phyloP scores from a whole-genome alignment of 2,888 invertebrate species.

The Notodonta ziczac region DNA sequence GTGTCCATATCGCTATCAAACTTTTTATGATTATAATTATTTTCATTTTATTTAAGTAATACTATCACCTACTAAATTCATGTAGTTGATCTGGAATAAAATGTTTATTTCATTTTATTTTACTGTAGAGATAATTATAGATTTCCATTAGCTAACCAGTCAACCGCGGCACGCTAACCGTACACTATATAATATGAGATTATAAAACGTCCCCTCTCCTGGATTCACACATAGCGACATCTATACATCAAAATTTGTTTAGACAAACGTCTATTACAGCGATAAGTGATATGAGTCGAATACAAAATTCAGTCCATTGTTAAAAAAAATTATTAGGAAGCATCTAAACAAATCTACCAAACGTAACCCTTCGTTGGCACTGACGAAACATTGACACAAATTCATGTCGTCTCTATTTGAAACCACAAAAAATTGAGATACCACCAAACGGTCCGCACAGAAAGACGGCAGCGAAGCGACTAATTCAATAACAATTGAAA shows the following conservation, averaged over 20 bases:
- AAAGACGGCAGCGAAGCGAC: no score
- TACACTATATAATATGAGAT: constrained; percentile 33
- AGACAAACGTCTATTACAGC: constrained; percentile 48
- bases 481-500: no score
- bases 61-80: no score
- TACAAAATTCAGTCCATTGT: constrained; percentile 61
- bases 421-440: no score
- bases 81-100: no score
- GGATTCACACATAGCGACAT: constrained; percentile 50
- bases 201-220: constrained; percentile 46
- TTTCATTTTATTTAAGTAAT: no score
- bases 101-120: no score
- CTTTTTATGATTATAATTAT: no score
- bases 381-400: no score
- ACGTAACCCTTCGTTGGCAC: constrained; percentile 7
- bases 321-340: constrained; percentile 41
- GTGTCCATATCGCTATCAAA: no score
- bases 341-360: constrained; percentile 49
- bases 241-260: constrained; percentile 53
- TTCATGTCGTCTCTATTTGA: no score
- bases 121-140: background rate
- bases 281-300: constrained; percentile 63
- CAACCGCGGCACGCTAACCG: constrained; percentile 23
- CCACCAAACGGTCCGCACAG: no score
- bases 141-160: constrained; percentile 32